Base-by-base conservation (phyloP, 2,888 invertebrate genomes). In the Acleris cristana region DNA sequence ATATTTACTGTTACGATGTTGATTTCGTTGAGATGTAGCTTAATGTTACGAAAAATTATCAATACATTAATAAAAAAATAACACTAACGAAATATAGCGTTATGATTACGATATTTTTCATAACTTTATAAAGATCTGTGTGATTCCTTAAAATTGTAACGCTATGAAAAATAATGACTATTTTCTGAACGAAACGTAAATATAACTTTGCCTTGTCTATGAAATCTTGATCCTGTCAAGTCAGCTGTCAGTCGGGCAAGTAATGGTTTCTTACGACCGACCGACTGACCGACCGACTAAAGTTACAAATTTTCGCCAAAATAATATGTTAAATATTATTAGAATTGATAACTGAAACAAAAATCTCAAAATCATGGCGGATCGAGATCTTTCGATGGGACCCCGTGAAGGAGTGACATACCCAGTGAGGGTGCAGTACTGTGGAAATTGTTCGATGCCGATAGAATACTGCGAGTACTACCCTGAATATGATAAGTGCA, bases 391-490 rank as follows among this genome's bases (percentile, higher is more conserved):
- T 69, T 93, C 93, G 73, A 90, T 94, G 86, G 96, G 95, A 76
- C 96, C 96, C 70, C 95, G 95, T 76, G 94, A 94, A 79, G 96
- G 96, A 72, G 94, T 96, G 69, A 94, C 92, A 70, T 99, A 98
- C 88, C 98, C 98, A 21, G 76, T 97, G 70, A 95, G 94, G 85
- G 96, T 99, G 70, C 93, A 95, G 74, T 99, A 99, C 88, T 99
- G 98, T 88, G 98, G 98, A 55, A 98, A 98, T 87, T 98, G 98
- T 92, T 95, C 96, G 70, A 96, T 98, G 95, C 98, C 98, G n/a
- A 96, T 98, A 83, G 98, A 98, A 97, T 99, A 99, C 86, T 99
- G 99, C 88, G 99, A 99, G 93, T 99, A 97, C 88, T 98, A 99
- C 89, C 99, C 99, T 12, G 98, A 98, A 87, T 98, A 98, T 85